phyloP scores from a whole-genome alignment of 2,797 vertebrate genomes.

The Scleropages formosus region DNA sequence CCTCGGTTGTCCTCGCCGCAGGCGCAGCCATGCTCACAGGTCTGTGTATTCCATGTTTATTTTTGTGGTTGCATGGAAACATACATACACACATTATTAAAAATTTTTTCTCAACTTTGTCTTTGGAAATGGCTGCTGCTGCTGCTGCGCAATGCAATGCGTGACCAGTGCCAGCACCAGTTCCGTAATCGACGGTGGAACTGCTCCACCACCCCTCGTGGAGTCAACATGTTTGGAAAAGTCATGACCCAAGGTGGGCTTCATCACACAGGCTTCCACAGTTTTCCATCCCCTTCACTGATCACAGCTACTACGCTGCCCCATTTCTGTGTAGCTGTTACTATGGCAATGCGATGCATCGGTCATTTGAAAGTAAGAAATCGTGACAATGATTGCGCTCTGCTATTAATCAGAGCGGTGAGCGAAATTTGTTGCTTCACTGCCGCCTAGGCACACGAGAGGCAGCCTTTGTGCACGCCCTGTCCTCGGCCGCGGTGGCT shows the following conservation, averaged over 20 bases:
- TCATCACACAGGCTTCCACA: not conserved
- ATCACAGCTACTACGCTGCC: not conserved
- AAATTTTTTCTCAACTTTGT: not conserved
- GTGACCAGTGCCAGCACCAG: conserved; percentile 71
- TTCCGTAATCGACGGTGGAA: conserved; percentile 73
- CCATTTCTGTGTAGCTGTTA: not conserved
- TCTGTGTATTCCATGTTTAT: too few species aligned
- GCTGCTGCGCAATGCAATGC: not conserved
- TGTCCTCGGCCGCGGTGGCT: conserved; percentile 66
- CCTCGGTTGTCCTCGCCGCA: too few species aligned
- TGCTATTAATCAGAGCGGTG: not conserved
- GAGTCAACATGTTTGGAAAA: conserved; percentile 73
- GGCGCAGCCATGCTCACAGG: too few species aligned
- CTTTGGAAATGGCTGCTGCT: not conserved
- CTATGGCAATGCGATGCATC: not conserved
- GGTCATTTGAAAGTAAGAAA: conserved; percentile 17
- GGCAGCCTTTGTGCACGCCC: conserved; percentile 69
- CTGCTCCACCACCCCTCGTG: conserved; percentile 74
- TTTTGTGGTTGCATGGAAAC: too few species aligned
- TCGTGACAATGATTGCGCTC: not conserved
- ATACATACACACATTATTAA: too few species aligned
- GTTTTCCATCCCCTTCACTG: not conserved
- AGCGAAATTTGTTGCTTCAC: not conserved
- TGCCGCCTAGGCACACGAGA: conserved; percentile 62
- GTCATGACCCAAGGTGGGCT: conserved; percentile 71